Evolutionary conservation across 1,140 invertebrate species (phyloP), one percentile per base, ranked within the genome.

Genomic region (Caenorhabditis inopinata): DNA sequence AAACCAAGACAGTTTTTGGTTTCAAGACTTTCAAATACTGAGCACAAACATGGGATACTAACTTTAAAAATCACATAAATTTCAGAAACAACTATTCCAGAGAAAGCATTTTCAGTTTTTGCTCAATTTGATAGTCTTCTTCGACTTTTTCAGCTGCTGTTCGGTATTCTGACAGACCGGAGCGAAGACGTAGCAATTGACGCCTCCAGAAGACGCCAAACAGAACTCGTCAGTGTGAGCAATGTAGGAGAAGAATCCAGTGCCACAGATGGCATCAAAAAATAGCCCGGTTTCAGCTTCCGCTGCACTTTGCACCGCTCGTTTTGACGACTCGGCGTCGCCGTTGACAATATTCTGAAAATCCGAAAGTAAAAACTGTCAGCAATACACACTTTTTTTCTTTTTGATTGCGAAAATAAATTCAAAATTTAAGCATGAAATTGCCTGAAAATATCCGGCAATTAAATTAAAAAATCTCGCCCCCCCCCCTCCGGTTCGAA

Each of bases 151-250:
- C 51, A 12, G 14, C 7, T 58, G 51, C 51, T 58, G 14, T 3
- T 58, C 51, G 9, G 9, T 32, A 16, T 2, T 9, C 23, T 68
- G 58, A 80, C 81, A 82, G 2, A 82, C 48, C 1, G 81, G 81
- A 27, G 73, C 68, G 45, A 82, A 82, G 14, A 79, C 73, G 27
- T 82, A 82, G 25, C 81, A 82, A 29, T 82, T 82, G 73, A 82
- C 78, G 16, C 81, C 81, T 46, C 47, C 77, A 29, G 62, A 76
- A 0, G 81, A 82, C 16, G 75, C 81, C 16, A 76, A 74, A 21
- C 81, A 82, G 74, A 82, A 82, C 47, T 82, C 81, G 38, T 82
- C 81, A 9, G 81, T 82, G 29, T 82, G 81, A 1, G 81, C 79
- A 68, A 82, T 82, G 47, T 82, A 82, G 62, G 53, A 74, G 45